phyloP scores from a whole-genome alignment of 2,113 vertebrate species.

The Solea solea region DNA sequence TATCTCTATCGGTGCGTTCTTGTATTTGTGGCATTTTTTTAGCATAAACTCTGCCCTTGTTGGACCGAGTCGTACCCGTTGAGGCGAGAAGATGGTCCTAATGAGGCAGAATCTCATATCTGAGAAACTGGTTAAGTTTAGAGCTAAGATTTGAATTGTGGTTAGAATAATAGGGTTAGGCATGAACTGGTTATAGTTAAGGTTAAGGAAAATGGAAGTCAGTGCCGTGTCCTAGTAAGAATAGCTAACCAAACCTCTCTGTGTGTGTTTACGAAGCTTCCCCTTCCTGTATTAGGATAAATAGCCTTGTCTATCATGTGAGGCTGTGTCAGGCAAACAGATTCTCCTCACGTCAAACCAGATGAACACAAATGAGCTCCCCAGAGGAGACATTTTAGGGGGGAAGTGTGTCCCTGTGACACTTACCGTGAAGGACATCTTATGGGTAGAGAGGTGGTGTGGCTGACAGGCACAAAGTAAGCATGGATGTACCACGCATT shows the following conservation, averaged over 20 bases:
- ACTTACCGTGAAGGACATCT: conserved; percentile 67
- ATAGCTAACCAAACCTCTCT: background rate
- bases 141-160: too few species aligned
- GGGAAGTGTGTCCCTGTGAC: conserved; percentile 47
- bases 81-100: too few species aligned
- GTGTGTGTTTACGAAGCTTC: conserved; percentile 17
- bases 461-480: conserved; percentile 32
- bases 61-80: too few species aligned
- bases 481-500: conserved; percentile 23
- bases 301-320: conserved; percentile 69
- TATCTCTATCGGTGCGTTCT: background rate
- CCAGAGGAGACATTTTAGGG: conserved; percentile 56
- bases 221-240: too few species aligned
- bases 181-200: too few species aligned
- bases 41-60: too few species aligned
- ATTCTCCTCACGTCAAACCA: conserved; percentile 66
- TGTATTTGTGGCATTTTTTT: background rate
- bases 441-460: conserved; percentile 36
- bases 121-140: too few species aligned
- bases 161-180: too few species aligned
- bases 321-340: conserved; percentile 65
- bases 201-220: background rate
- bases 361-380: conserved; percentile 77
- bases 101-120: too few species aligned
- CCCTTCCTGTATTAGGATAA: conserved; percentile 62